Conservation (phyloP, 1,140 invertebrate genomes). For the Pinna nobilis region DNA sequence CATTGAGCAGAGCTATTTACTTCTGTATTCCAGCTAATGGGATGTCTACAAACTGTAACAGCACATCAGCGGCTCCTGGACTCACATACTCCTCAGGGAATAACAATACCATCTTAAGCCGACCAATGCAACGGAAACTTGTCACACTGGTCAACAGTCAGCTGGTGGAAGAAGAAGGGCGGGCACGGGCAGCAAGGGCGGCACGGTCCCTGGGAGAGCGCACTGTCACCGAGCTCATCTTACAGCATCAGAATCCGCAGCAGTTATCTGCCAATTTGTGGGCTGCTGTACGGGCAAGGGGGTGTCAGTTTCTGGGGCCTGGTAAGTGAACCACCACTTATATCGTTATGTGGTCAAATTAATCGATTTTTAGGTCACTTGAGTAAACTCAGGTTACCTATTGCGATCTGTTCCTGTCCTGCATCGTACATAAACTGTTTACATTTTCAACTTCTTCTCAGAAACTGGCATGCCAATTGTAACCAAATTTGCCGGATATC, state of each 20-base stretch:
- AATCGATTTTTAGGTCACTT: too few species aligned
- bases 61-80: too few species aligned
- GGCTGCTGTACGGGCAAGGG: slow-evolving; percentile 96
- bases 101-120: slow-evolving; percentile 79
- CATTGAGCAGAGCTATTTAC: too few species aligned
- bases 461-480: too few species aligned
- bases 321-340: too few species aligned
- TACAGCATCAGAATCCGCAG: slow-evolving; percentile 95
- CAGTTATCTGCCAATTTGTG: slow-evolving; percentile 95
- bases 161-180: slow-evolving; percentile 88
- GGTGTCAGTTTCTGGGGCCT: slow-evolving; percentile 99
- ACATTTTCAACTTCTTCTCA: too few species aligned
- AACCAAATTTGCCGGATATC: too few species aligned
- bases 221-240: slow-evolving; percentile 94
- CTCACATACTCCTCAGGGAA: too few species aligned
- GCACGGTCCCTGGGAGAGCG: slow-evolving; percentile 94
- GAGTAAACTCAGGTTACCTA: too few species aligned
- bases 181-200: slow-evolving; percentile 83
- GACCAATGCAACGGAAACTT: slow-evolving; percentile 96
- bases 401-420: too few species aligned
- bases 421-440: too few species aligned
- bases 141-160: slow-evolving; percentile 95
- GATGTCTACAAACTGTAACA: background rate
- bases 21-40: background rate
- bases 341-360: slow-evolving; percentile 3